Percentiles rank a stretch among this genome's conserved stretches.
Conservation (phyloP, 2,113 vertebrate genomes). For the Pseudorhombus dupliciocellatus region DNA sequence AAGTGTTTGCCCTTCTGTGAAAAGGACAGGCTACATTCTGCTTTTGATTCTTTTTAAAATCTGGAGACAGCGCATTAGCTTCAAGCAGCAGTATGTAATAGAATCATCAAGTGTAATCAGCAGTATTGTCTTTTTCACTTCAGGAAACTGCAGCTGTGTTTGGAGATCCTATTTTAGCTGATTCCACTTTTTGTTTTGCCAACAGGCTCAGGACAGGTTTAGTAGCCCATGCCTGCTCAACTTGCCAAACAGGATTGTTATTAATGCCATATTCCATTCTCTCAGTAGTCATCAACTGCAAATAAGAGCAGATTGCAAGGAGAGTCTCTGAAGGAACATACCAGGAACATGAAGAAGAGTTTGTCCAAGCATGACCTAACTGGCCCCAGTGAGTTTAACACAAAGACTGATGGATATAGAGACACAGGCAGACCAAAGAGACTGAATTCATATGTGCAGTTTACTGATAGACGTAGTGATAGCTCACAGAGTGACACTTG, state of each 20-base stretch:
- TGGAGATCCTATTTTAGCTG: constrained; percentile 13
- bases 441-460: constrained; percentile 16
- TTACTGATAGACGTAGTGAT: constrained; percentile 27
- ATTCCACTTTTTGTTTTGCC: not conserved
- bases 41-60: not conserved
- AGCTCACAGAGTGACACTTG: constrained; percentile 38
- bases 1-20: constrained; percentile 48
- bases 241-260: constrained; percentile 13
- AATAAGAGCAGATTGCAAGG: constrained; percentile 5
- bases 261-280: not conserved
- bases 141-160: not conserved
- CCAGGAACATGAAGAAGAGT: not conserved
- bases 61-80: not conserved
- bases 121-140: not conserved
- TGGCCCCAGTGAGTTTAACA: not conserved
- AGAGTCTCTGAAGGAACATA: not conserved
- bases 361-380: not conserved
- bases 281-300: constrained; percentile 4
- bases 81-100: not conserved
- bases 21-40: constrained; percentile 13
- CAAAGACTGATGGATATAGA: constrained; percentile 16
- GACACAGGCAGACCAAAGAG: constrained; percentile 7
- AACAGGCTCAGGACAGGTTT: constrained; percentile 21
- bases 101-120: not conserved
- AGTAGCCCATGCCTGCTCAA: not conserved